Percentiles rank a stretch among this genome's conserved stretches.
Conservation (phyloP, 2,797 vertebrate genomes). For the Miichthys miiuy region DNA sequence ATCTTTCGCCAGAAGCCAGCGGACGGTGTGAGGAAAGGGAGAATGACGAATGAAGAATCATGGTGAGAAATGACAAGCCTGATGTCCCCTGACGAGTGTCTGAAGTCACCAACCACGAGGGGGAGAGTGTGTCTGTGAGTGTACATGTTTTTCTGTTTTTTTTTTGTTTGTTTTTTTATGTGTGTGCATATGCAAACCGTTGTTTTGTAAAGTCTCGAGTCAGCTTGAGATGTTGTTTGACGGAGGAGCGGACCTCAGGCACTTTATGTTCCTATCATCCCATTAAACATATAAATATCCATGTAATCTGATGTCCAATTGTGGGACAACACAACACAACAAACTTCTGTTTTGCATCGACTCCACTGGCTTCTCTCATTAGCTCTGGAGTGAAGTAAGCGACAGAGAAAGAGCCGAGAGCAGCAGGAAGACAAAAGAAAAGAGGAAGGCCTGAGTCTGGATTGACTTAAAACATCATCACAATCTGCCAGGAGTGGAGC, state of each 20-base stretch:
- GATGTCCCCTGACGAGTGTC: conserved; percentile 48
- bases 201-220: conserved; percentile 24
- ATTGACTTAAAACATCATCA: conserved; percentile 86
- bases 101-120: conserved; percentile 46
- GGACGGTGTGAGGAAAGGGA: conserved; percentile 38
- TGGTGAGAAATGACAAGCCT: conserved; percentile 56
- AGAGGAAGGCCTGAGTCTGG: conserved; percentile 79
- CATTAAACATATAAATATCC: conserved; percentile 53
- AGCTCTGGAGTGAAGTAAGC: conserved; percentile 56
- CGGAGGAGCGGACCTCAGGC: conserved; percentile 39
- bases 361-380: conserved; percentile 59
- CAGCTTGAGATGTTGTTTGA: conserved; percentile 35
- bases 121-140: background rate
- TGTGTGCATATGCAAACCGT: background rate
- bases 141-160: too few species aligned
- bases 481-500: conserved; percentile 74
- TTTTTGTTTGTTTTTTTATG: background rate
- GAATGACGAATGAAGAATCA: conserved; percentile 56
- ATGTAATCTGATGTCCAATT: conserved; percentile 45
- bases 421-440: conserved; percentile 75
- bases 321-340: conserved; percentile 37
- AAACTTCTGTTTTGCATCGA: conserved; percentile 61
- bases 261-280: conserved; percentile 49
- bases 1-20: conserved; percentile 51
- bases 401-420: conserved; percentile 63